Conservation (phyloP, 2,888 invertebrate genomes). For the Cylloceria caligata region DNA sequence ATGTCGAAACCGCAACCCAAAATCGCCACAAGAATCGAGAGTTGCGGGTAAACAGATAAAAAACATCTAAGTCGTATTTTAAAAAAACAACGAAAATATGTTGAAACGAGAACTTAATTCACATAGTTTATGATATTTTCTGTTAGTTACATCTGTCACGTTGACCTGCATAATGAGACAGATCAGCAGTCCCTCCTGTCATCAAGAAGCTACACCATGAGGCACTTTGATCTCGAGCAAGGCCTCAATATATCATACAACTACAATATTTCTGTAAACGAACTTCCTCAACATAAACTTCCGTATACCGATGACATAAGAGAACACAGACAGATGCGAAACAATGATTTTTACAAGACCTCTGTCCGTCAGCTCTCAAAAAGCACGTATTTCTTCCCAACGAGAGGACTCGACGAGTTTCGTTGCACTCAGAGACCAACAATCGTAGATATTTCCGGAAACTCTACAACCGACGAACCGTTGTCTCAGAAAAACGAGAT, state of each 20-base stretch:
- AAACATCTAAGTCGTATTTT: no score
- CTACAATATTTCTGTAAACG: constrained; percentile 83
- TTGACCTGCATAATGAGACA: constrained; percentile 80
- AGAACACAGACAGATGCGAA: constrained; percentile 86
- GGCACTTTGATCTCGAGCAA: constrained; percentile 71
- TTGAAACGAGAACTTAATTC: neutral
- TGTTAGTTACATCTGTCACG: constrained; percentile 87
- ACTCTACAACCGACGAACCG: constrained; percentile 48
- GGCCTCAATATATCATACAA: constrained; percentile 77
- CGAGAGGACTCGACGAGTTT: constrained; percentile 85
- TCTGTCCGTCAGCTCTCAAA: constrained; percentile 87
- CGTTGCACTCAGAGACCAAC: constrained; percentile 63
- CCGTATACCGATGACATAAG: constrained; percentile 82
- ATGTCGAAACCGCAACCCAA: constrained; percentile 74
- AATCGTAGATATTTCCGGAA: constrained; percentile 62
- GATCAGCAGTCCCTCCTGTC: constrained; percentile 85
- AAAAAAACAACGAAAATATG: no score
- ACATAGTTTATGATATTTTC: neutral
- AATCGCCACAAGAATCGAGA: constrained; percentile 76
- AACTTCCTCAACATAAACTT: constrained; percentile 76
- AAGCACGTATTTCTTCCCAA: constrained; percentile 87
- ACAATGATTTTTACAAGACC: constrained; percentile 87
- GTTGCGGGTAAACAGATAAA: constrained; percentile 78
- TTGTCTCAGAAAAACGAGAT: constrained; percentile 32
- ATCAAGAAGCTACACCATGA: constrained; percentile 86